Evolutionary conservation across 2,797 vertebrate genomes (phyloP).

Genomic region (Ptychadena robeensis): DNA sequence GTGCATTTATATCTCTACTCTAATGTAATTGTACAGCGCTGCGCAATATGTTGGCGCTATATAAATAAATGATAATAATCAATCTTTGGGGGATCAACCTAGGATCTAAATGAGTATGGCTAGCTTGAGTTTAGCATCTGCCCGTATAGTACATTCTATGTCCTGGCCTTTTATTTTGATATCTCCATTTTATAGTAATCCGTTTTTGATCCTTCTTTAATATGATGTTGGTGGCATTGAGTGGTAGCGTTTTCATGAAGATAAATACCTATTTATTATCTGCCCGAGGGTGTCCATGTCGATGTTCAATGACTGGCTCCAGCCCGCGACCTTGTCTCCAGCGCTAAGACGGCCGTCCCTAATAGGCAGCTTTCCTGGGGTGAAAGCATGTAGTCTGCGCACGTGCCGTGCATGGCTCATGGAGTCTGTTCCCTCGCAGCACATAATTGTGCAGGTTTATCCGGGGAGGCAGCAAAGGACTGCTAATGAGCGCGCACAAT

Average conservation of each 20-base stretch:
- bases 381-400: conserved; percentile 16
- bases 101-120: too few species aligned
- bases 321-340: conserved; percentile 33
- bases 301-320: conserved; percentile 16
- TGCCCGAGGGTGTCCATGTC: background rate
- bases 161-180: background rate
- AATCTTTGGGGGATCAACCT: too few species aligned
- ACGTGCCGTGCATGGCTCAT: conserved; percentile 22
- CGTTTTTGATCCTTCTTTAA: background rate
- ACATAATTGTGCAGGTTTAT: conserved; percentile 14
- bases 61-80: too few species aligned
- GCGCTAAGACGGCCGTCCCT: conserved; percentile 18
- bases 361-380: conserved; percentile 23
- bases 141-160: background rate
- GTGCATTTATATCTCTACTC: too few species aligned
- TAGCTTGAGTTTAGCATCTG: too few species aligned
- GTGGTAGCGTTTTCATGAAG: background rate
- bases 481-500: conserved; percentile 11
- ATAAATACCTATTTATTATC: background rate
- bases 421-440: background rate
- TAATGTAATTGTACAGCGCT: too few species aligned
- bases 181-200: background rate
- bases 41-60: too few species aligned
- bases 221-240: background rate
- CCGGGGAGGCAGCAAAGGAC: conserved; percentile 19